phyloP scores from a whole-genome alignment of 2,888 invertebrate species.

The Aleiodes testaceus region DNA sequence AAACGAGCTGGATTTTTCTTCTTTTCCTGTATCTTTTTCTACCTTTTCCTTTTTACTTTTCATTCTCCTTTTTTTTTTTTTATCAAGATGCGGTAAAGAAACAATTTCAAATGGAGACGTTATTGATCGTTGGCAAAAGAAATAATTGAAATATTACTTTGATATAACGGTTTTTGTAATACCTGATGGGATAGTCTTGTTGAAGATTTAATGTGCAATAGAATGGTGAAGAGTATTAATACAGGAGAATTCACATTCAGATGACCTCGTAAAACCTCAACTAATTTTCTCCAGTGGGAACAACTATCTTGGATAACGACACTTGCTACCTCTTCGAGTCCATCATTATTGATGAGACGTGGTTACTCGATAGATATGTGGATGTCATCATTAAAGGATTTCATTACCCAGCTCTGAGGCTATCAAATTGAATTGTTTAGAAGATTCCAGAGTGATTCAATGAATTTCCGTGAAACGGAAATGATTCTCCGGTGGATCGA shows the following conservation, averaged over 20 bases:
- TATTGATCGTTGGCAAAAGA: neutral
- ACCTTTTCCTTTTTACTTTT: conserved; percentile 20
- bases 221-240: conserved; percentile 13
- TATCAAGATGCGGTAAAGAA: conserved; percentile 24
- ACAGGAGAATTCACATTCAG: conserved; percentile 18
- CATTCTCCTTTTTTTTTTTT: neutral
- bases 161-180: too few relatives aligned
- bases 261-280: conserved; percentile 44
- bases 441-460: neutral
- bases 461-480: neutral
- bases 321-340: conserved; percentile 38
- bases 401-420: neutral
- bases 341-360: conserved; percentile 48
- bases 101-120: conserved; percentile 28
- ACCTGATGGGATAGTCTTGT: too few relatives aligned
- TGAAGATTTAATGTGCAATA: too few relatives aligned
- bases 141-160: too few relatives aligned
- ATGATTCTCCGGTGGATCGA: neutral
- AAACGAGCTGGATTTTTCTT: conserved; percentile 30
- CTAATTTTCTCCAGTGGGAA: conserved; percentile 50
- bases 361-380: conserved; percentile 32
- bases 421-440: neutral
- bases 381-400: conserved; percentile 11
- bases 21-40: conserved; percentile 31
- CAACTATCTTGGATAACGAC: conserved; percentile 45